A percentile compares a stretch with the other conserved stretches of the same genome.
phyloP scores from a whole-genome alignment of 2,113 vertebrate species.

The Syrmaticus mikado region DNA sequence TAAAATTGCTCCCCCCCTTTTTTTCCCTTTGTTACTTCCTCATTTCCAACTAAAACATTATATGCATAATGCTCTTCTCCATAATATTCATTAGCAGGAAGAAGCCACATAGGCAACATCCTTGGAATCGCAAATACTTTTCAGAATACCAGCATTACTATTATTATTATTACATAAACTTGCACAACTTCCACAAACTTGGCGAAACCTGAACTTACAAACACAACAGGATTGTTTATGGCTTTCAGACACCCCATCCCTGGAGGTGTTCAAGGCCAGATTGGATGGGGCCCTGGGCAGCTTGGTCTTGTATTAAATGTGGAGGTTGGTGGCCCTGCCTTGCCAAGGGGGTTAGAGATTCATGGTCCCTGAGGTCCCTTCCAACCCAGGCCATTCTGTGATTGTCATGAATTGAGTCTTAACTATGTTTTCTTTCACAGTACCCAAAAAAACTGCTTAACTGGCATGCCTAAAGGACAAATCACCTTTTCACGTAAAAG shows the following conservation, averaged over 20 bases:
- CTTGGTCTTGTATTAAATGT: no score
- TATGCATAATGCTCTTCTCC: neutral
- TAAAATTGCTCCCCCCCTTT: neutral
- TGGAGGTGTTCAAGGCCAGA: no score
- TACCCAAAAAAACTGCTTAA: slow-evolving; percentile 25
- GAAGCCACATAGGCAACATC: neutral
- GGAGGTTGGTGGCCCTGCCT: no score
- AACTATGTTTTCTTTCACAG: neutral
- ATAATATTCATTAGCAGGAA: neutral
- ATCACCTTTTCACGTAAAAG: neutral
- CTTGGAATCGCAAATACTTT: neutral
- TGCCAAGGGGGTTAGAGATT: no score
- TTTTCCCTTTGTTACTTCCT: neutral
- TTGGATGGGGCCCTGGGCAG: no score
- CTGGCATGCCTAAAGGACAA: neutral
- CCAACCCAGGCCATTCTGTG: no score
- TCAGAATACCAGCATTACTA: neutral
- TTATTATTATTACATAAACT: neutral
- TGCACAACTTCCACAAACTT: neutral
- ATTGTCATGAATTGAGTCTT: neutral
- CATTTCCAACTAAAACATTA: neutral
- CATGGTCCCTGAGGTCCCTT: no score
- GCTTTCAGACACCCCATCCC: no score
- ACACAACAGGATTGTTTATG: neutral
- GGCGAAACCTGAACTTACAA: neutral